Conservation (phyloP, 2,888 invertebrate genomes). For the Yponomeuta sedellus region DNA sequence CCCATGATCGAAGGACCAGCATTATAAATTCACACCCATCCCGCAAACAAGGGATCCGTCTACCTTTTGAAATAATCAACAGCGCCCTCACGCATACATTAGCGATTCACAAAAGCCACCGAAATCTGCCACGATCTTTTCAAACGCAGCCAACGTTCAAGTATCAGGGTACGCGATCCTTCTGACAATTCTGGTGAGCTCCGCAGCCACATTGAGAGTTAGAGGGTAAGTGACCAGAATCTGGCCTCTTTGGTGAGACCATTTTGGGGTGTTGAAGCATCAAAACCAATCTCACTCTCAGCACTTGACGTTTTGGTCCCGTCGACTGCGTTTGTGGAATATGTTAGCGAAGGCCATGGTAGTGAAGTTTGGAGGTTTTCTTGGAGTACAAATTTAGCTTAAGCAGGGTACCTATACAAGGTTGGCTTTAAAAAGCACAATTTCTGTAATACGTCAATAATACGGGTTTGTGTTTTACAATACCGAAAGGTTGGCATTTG, state of each 20-base stretch:
- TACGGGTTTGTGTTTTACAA: too few relatives aligned
- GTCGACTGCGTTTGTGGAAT: background rate
- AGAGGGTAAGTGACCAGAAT: too few relatives aligned
- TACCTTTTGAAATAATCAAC: conserved; percentile 3
- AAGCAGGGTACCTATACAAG: too few relatives aligned
- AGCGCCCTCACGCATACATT: conserved; percentile 19
- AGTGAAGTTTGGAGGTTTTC: background rate
- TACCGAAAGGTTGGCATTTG: too few relatives aligned
- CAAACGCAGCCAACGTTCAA: background rate
- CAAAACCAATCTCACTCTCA: conserved; percentile 20
- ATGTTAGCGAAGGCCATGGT: background rate
- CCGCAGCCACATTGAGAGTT: too few relatives aligned
- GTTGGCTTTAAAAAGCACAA: background rate
- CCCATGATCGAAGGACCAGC: background rate
- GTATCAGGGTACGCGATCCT: background rate
- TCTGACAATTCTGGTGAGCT: too few relatives aligned
- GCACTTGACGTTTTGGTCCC: conserved; percentile 14
- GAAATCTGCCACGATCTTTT: background rate
- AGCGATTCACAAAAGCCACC: conserved; percentile 20
- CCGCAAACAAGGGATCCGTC: background rate
- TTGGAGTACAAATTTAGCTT: background rate
- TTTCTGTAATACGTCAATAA: background rate
- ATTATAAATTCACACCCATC: background rate
- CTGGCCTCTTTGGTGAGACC: background rate
- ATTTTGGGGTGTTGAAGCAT: conserved; percentile 20